Conservation (phyloP, 37 sponge, comb jelly and placozoan genomes). For the Hormiphora californensis region DNA sequence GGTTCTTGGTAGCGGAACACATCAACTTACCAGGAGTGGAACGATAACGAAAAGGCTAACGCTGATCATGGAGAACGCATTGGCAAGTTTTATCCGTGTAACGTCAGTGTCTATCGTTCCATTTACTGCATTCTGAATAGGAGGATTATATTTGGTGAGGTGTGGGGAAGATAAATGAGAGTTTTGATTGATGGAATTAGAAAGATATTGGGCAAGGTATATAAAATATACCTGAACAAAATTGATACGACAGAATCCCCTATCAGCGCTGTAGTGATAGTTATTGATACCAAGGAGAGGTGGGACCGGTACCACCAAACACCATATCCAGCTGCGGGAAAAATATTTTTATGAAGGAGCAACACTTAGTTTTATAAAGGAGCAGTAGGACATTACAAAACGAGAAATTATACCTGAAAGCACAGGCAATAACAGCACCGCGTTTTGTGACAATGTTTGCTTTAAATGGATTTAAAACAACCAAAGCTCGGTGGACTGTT, state of each 20-base stretch:
- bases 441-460: not conserved
- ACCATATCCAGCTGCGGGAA: constrained; percentile 29
- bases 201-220: too few relatives aligned
- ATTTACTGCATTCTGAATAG: too few relatives aligned
- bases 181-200: too few relatives aligned
- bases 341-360: not conserved
- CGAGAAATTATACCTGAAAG: not conserved
- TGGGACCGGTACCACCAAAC: constrained; percentile 33
- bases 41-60: constrained; percentile 19
- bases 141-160: too few relatives aligned
- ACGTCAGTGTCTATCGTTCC: too few relatives aligned
- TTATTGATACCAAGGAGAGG: constrained; percentile 44
- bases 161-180: too few relatives aligned
- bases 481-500: constrained; percentile 14
- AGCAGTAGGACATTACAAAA: not conserved
- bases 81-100: too few relatives aligned
- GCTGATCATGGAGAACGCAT: not conserved
- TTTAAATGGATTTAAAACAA: constrained; percentile 15
- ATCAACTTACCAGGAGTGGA: too few relatives aligned
- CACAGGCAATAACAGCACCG: not conserved
- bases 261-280: constrained; percentile 30
- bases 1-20: too few relatives aligned
- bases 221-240: not conserved
- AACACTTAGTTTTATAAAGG: not conserved
- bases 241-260: constrained; percentile 22